Conservation (phyloP, 2,888 invertebrate genomes). For the Hirtodrosophila confusa region DNA sequence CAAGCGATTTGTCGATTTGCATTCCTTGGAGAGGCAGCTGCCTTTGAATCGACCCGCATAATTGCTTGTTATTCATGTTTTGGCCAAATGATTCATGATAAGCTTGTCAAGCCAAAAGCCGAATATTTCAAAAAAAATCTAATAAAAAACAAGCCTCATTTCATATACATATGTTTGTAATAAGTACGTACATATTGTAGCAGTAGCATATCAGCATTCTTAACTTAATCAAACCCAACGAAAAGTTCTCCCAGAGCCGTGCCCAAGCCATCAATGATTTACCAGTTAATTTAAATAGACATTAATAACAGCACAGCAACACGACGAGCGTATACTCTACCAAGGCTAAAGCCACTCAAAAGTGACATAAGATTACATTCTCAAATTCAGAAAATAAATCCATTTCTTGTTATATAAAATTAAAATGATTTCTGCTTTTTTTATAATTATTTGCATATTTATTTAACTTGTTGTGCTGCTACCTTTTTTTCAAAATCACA, state of each 20-base stretch:
- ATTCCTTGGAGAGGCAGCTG: constrained; percentile 30
- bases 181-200: constrained; percentile 4
- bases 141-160: background rate
- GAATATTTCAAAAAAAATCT: constrained; percentile 27
- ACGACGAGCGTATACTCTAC: background rate
- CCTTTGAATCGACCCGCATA: constrained; percentile 60
- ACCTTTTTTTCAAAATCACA: too few relatives aligned
- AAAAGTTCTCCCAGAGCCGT: constrained; percentile 6
- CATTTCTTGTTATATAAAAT: too few relatives aligned
- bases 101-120: constrained; percentile 42
- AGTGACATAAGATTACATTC: too few relatives aligned
- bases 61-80: constrained; percentile 74
- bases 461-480: too few relatives aligned
- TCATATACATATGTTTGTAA: background rate
- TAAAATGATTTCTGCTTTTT: too few relatives aligned
- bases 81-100: constrained; percentile 61
- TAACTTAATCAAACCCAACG: constrained; percentile 29
- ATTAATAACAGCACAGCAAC: constrained; percentile 8
- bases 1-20: constrained; percentile 42
- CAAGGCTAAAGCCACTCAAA: background rate
- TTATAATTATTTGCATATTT: too few relatives aligned
- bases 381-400: too few relatives aligned
- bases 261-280: constrained; percentile 33
- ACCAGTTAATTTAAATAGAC: constrained; percentile 48
- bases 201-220: constrained; percentile 4